These are phyloP conservation scores for Stegostoma tigrinum DNA, from an alignment of 2,113 vertebrate species.

Conservation along the genomic window DNA sequence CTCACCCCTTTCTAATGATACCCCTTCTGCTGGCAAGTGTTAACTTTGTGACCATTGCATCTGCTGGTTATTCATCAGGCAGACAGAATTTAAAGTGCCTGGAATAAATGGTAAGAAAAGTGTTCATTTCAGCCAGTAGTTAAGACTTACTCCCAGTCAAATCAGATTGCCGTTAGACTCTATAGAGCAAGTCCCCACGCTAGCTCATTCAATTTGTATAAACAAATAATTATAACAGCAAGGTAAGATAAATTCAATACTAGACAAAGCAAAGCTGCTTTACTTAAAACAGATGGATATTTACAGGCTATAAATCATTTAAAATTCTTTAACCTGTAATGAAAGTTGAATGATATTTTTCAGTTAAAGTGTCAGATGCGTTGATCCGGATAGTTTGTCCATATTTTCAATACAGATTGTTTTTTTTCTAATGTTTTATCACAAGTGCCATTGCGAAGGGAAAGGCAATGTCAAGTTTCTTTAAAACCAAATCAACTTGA, in stretches of 20 bases:
- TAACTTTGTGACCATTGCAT: not conserved
- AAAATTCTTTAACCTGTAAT: not conserved
- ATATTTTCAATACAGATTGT: not conserved
- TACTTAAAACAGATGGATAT: not conserved
- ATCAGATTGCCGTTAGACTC: not conserved
- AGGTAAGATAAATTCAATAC: not conserved
- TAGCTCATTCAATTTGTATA: not conserved
- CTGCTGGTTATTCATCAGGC: not conserved
- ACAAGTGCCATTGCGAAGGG: not conserved
- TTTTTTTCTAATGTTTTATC: not conserved
- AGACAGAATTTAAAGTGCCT: not conserved
- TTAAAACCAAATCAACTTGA: not conserved
- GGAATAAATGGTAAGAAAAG: not conserved
- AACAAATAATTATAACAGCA: not conserved
- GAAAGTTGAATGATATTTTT: not conserved
- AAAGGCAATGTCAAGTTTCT: not conserved
- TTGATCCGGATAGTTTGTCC: not conserved
- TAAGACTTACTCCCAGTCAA: not conserved
- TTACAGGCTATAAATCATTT: not conserved
- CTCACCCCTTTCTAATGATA: not conserved
- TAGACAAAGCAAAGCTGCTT: not conserved
- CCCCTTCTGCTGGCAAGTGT: too few species aligned
- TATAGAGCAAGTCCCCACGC: not conserved
- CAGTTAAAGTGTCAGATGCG: not conserved
- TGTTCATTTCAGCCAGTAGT: not conserved